A percentile compares a stretch with the other conserved stretches of the same genome.
These are phyloP conservation scores for Meriones psammophilus DNA, from an alignment of 2,797 vertebrate species.

Conservation along the genomic window DNA sequence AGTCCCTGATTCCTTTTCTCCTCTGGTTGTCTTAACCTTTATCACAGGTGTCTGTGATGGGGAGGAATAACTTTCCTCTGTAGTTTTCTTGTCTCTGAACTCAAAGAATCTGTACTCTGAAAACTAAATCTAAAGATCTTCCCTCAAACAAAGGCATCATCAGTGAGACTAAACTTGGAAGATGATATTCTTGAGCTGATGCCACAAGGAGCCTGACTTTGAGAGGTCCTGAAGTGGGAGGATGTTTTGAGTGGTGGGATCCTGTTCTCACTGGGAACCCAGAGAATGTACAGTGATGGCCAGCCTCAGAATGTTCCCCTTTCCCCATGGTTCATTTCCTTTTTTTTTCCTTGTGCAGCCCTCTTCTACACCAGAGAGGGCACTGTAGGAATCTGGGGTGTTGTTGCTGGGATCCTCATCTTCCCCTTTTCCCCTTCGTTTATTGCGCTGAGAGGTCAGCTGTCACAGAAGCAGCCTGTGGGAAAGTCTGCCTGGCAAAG, in stretches of 20 bases:
- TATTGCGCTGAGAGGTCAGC: neutral
- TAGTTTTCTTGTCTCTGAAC: constrained; percentile 5
- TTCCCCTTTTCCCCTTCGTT: neutral
- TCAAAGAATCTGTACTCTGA: neutral
- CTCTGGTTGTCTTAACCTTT: neutral
- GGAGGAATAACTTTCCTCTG: neutral
- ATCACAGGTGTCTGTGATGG: too few species aligned
- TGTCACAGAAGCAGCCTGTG: neutral
- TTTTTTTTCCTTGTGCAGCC: neutral
- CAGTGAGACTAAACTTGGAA: neutral
- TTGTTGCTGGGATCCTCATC: too few species aligned
- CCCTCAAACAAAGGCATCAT: neutral
- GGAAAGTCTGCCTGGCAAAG: neutral
- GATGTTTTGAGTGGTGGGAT: neutral
- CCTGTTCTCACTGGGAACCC: neutral
- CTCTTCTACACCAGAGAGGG: neutral
- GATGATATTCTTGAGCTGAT: neutral
- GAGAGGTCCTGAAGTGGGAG: neutral
- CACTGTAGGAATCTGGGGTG: neutral
- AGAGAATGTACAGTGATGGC: neutral
- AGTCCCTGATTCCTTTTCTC: neutral
- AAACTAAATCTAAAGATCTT: neutral
- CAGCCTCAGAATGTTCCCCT: neutral
- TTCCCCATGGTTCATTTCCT: neutral
- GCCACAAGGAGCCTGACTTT: neutral